Conservation (phyloP, 2,888 invertebrate genomes). For the Drosophila imparisetae region DNA sequence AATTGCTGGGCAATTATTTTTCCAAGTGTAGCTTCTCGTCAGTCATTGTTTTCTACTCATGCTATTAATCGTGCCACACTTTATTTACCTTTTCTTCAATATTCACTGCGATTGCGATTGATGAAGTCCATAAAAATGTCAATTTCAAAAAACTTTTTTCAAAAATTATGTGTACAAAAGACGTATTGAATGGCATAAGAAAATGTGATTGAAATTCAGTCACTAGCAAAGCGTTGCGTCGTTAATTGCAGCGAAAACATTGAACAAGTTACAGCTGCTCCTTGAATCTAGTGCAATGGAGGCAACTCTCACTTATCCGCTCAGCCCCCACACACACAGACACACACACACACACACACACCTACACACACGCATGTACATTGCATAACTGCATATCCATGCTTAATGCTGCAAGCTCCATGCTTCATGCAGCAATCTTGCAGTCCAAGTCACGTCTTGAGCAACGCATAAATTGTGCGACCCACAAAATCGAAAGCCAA, state of each 20-base stretch:
- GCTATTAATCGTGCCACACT: not conserved
- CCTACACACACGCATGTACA: constrained; percentile 24
- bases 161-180: not conserved
- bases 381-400: constrained; percentile 47
- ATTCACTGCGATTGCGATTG: not conserved
- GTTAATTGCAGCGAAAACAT: constrained; percentile 43
- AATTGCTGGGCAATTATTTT: not conserved
- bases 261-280: constrained; percentile 46
- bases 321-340: constrained; percentile 3
- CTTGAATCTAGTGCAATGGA: constrained; percentile 42
- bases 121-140: not conserved
- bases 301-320: constrained; percentile 52
- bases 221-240: constrained; percentile 9
- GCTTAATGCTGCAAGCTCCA: constrained; percentile 12
- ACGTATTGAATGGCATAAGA: constrained; percentile 21
- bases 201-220: constrained; percentile 32
- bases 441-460: constrained; percentile 68
- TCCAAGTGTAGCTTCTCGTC: not conserved
- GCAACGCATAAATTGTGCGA: constrained; percentile 74
- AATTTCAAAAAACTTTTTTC: constrained; percentile 1
- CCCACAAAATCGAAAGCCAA: constrained; percentile 69
- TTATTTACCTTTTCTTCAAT: not conserved
- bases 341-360: constrained; percentile 4
- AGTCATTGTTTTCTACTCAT: not conserved
- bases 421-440: constrained; percentile 16